Evolutionary conservation across 2,888 invertebrate genomes (phyloP).

Genomic region (Eucera pruinosa): DNA sequence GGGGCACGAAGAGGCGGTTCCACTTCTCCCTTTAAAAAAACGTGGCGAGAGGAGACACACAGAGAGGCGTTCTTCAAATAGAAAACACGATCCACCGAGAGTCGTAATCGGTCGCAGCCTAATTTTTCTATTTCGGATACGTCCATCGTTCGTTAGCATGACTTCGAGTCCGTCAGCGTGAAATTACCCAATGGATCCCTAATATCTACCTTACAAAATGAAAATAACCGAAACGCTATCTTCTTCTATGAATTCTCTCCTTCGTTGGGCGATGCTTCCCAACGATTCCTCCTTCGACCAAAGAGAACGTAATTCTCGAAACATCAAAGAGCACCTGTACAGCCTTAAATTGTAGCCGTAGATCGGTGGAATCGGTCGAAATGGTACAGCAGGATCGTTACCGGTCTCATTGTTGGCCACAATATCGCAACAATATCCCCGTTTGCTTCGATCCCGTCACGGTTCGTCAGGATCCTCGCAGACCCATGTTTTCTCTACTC

Average conservation of each 20-base stretch:
- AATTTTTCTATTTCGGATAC: constrained; percentile 38
- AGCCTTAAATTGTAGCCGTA: constrained; percentile 7
- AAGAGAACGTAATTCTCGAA: not conserved
- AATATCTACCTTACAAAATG: not conserved
- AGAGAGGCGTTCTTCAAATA: constrained; percentile 49
- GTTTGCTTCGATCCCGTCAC: constrained; percentile 54
- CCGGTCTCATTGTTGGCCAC: constrained; percentile 15
- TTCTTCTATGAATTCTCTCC: not conserved
- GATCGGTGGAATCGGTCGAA: not conserved
- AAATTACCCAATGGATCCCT: not conserved
- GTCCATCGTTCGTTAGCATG: constrained; percentile 9
- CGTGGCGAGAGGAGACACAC: constrained; percentile 39
- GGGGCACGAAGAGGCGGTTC: constrained; percentile 59
- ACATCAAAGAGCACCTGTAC: not conserved
- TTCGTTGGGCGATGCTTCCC: not conserved
- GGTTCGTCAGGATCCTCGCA: constrained; percentile 45
- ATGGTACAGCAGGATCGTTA: not conserved
- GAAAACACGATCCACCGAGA: constrained; percentile 34
- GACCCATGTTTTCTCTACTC: not conserved
- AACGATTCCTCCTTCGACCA: not conserved
- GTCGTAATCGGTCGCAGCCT: constrained; percentile 38
- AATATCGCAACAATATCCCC: constrained; percentile 40
- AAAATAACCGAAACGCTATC: not conserved
- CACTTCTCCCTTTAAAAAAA: constrained; percentile 55
- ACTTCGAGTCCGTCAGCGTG: not conserved